A percentile compares a stretch with the other conserved stretches of the same genome.
phyloP scores from a whole-genome alignment of 2,888 invertebrate genomes.

The Drosophila nr. medialis region DNA sequence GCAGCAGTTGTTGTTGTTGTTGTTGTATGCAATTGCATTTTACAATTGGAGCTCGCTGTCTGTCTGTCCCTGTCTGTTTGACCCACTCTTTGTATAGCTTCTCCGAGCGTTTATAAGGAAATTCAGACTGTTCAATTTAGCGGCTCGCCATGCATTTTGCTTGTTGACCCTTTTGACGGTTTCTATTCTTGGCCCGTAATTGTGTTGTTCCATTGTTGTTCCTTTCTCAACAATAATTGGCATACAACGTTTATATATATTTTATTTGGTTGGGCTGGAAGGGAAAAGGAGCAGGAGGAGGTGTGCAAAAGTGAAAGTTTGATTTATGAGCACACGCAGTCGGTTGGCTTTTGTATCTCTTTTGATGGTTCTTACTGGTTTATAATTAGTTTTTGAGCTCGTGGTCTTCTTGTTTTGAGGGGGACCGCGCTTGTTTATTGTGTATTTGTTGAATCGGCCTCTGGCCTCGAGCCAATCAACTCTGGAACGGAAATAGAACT shows the following conservation, averaged over 20 bases:
- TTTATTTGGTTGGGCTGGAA: background rate
- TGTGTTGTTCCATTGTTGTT: conserved; percentile 18
- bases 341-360: conserved; percentile 40
- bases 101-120: conserved; percentile 51
- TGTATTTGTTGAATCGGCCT: conserved; percentile 32
- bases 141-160: conserved; percentile 55
- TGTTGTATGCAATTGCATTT: conserved; percentile 50
- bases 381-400: conserved; percentile 67
- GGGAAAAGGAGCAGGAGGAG: background rate
- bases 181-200: conserved; percentile 60
- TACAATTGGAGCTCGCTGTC: conserved; percentile 38
- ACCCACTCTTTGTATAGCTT: conserved; percentile 60
- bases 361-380: conserved; percentile 58
- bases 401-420: conserved; percentile 30
- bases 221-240: conserved; percentile 42
- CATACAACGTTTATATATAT: conserved; percentile 40
- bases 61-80: conserved; percentile 14
- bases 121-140: conserved; percentile 51
- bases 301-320: conserved; percentile 71
- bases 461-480: conserved; percentile 70
- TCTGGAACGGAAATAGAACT: conserved; percentile 76
- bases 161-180: conserved; percentile 69
- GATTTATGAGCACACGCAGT: conserved; percentile 69
- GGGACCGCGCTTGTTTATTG: conserved; percentile 43
- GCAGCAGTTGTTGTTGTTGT: conserved; percentile 10